Evolutionary conservation across 2,113 vertebrate genomes (phyloP).

Genomic region (Myrmecophaga tridactyla): DNA sequence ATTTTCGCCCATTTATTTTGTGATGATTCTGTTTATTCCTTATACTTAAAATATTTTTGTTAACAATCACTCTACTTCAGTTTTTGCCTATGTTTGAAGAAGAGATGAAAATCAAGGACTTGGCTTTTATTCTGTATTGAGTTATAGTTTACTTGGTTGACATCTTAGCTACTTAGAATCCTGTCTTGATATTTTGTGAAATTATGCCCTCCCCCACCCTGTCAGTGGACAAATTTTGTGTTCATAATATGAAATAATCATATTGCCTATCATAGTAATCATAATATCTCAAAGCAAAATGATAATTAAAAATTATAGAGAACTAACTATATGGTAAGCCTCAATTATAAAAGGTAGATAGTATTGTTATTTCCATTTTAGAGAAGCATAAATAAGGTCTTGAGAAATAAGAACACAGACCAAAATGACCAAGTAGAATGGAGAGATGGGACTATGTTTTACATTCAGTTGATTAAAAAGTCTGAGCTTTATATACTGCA

Average conservation of each 20-base stretch:
- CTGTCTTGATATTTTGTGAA: not conserved
- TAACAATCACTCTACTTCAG: not conserved
- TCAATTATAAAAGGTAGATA: not conserved
- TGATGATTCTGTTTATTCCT: not conserved
- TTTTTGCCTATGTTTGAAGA: not conserved
- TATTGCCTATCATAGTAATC: not conserved
- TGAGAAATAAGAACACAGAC: not conserved
- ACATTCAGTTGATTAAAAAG: not conserved
- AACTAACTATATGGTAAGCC: not conserved
- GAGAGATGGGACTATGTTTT: not conserved
- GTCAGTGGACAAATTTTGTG: not conserved
- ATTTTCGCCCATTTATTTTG: not conserved
- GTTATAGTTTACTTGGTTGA: not conserved
- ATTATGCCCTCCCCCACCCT: rapidly evolving
- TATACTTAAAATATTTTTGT: not conserved
- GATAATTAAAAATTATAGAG: not conserved
- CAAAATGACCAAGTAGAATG: not conserved
- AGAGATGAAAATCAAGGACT: not conserved
- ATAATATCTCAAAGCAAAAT: not conserved
- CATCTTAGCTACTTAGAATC: not conserved
- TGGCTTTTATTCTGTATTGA: not conserved
- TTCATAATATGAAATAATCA: not conserved
- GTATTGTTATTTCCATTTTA: not conserved
- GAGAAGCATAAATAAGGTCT: not conserved
- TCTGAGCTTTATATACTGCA: not conserved